Base-by-base conservation (phyloP, 2,797 vertebrate species). In the Oreonectes daqikongensis region DNA sequence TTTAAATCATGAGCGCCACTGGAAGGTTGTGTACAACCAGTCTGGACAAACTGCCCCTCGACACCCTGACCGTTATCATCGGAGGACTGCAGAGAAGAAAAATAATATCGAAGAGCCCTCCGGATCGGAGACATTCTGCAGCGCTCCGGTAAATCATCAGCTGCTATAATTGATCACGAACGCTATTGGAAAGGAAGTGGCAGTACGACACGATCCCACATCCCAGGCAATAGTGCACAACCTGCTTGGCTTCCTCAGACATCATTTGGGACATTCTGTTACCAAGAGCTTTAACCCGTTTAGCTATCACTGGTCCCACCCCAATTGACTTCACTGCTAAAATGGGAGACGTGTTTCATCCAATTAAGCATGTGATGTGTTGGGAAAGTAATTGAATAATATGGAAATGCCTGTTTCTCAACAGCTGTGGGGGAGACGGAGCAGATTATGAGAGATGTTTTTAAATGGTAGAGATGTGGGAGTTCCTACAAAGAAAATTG, bases 321-420 rank as follows among this genome's bases (percentile, higher is more conserved):
- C 59, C 68, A 76, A 61, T 69, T 76, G 74, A 76, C 74, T 76
- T 59, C 55, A 26, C 59, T 3, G 28, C 48, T 55, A 74, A 74
- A 68, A 40, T 28, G 53, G 55, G 70, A 83, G 71, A 80, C 66
- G 71, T 75, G 68, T 69, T 77, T 80, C 69, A 76, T 63, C 57
- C 79, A 79, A 76, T 83, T 79, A 84, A 78, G 63, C 59, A 64
- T 14, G 60, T 26, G 75, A 78, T 48, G 73, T 50, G 79, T 80
- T 63, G 68, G 55, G 35, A 78, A 78, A 67, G 59, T 78, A 78
- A 80, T 77, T 78, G 59, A 80, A 75, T 76, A 75, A 80, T 78
- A 53, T 78, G 71, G 68, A 80, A 74, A 82, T 78, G 59, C 72
- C 66, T 46, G 69, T 69, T 73, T 69, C 61, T 80, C 68, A 57